phyloP scores from a whole-genome alignment of 1,140 invertebrate genomes.

The Ooceraea biroi region DNA sequence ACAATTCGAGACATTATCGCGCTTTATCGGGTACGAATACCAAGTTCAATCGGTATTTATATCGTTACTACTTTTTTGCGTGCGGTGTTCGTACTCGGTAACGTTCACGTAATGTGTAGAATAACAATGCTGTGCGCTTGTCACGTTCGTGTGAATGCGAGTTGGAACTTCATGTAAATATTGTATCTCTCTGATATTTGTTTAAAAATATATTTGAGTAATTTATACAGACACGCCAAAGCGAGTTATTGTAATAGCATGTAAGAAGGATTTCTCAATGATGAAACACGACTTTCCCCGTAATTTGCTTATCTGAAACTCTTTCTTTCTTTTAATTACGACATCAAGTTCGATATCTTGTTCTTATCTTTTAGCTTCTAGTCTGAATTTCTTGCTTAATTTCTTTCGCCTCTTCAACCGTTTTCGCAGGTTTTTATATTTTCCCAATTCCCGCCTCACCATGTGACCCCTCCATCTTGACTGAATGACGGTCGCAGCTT shows the following conservation, averaged over 20 bases:
- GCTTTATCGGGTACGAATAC: conserved; percentile 54
- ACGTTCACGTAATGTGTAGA: conserved; percentile 53
- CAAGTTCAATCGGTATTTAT: conserved; percentile 53
- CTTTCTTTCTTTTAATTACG: conserved; percentile 25
- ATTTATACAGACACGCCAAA: conserved; percentile 82
- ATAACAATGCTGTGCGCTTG: conserved; percentile 74
- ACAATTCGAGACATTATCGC: conserved; percentile 34
- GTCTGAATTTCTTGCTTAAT: conserved; percentile 38
- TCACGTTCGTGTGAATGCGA: conserved; percentile 78
- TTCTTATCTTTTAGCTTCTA: not conserved
- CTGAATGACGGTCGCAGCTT: conserved; percentile 78
- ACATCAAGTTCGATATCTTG: not conserved
- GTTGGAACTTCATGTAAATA: conserved; percentile 83
- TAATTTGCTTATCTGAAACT: conserved; percentile 3
- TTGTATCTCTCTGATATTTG: conserved; percentile 82
- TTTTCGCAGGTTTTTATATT: conserved; percentile 66
- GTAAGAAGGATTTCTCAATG: not conserved
- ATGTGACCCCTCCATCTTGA: conserved; percentile 79
- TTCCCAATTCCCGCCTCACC: conserved; percentile 78
- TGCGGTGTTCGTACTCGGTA: conserved; percentile 47
- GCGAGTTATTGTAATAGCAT: conserved; percentile 37
- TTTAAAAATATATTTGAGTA: conserved; percentile 86
- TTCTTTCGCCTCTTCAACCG: conserved; percentile 63
- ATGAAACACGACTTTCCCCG: conserved; percentile 5
- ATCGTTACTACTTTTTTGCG: conserved; percentile 25